Evolutionary conservation across 2,888 invertebrate species (phyloP).

Genomic region (Orthosia cruda): DNA sequence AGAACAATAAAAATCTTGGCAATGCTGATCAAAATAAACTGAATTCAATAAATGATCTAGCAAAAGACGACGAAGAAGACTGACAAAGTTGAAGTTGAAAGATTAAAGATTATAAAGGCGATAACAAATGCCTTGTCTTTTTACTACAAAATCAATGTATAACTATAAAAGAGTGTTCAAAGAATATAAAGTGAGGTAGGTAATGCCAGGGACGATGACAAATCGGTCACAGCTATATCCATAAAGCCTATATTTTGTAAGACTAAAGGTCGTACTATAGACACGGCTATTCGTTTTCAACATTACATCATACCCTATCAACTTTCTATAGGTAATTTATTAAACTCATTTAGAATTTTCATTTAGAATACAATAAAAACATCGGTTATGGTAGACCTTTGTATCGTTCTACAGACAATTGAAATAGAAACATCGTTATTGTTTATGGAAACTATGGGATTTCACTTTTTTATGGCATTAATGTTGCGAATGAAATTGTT

Average conservation of each 20-base stretch:
- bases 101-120: too few species aligned
- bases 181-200: background rate
- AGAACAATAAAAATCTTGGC: too few species aligned
- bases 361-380: conserved; percentile 19
- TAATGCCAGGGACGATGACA: conserved; percentile 15
- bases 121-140: background rate
- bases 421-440: conserved; percentile 4
- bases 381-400: conserved; percentile 9
- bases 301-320: conserved; percentile 47
- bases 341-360: conserved; percentile 16
- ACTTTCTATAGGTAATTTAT: conserved; percentile 51
- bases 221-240: conserved; percentile 29
- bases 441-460: conserved; percentile 10
- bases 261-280: conserved; percentile 50
- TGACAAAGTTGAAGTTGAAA: too few species aligned
- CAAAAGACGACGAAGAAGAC: too few species aligned
- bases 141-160: background rate
- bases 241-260: conserved; percentile 53
- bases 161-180: background rate
- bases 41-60: too few species aligned
- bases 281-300: conserved; percentile 51
- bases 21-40: too few species aligned
- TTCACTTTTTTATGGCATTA: conserved; percentile 28
- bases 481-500: background rate
- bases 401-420: background rate